These are phyloP conservation scores for Pithys albifrons DNA, from an alignment of 2,113 vertebrate genomes.

Conservation along the genomic window DNA sequence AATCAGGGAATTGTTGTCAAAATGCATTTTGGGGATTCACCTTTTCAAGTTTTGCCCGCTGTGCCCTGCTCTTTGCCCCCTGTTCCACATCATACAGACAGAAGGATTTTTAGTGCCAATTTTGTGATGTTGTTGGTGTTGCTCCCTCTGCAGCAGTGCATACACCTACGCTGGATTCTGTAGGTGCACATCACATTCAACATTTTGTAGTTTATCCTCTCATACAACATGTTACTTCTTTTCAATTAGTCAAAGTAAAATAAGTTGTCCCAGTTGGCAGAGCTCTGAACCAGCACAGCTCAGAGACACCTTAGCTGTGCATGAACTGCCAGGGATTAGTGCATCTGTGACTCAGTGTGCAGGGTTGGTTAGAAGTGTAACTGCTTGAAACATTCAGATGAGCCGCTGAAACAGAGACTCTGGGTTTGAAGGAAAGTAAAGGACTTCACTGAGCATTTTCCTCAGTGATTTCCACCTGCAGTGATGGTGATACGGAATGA, in stretches of 20 bases:
- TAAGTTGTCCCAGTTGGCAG: neutral
- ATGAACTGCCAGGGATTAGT: neutral
- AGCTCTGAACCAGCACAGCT: neutral
- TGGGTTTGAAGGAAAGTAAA: neutral
- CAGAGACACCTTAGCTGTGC: neutral
- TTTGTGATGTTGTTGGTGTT: neutral
- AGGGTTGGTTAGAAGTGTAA: neutral
- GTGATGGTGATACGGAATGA: neutral
- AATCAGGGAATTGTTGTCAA: neutral
- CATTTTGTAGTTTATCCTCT: neutral
- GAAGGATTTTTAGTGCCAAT: neutral
- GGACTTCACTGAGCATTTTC: neutral
- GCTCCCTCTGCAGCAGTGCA: neutral
- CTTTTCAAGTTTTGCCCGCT: neutral
- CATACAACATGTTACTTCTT: neutral
- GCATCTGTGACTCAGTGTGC: neutral
- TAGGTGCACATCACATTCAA: neutral
- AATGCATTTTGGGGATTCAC: neutral
- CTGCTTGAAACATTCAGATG: neutral
- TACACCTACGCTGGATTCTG: neutral
- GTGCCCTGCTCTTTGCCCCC: neutral
- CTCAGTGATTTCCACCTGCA: neutral
- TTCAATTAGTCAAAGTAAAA: neutral
- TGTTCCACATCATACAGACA: fast-evolving
- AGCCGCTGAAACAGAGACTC: neutral